Evolutionary conservation across 1,140 invertebrate species (phyloP), one percentile per base, ranked within the genome.

Genomic region (Bombus soroeensis): DNA sequence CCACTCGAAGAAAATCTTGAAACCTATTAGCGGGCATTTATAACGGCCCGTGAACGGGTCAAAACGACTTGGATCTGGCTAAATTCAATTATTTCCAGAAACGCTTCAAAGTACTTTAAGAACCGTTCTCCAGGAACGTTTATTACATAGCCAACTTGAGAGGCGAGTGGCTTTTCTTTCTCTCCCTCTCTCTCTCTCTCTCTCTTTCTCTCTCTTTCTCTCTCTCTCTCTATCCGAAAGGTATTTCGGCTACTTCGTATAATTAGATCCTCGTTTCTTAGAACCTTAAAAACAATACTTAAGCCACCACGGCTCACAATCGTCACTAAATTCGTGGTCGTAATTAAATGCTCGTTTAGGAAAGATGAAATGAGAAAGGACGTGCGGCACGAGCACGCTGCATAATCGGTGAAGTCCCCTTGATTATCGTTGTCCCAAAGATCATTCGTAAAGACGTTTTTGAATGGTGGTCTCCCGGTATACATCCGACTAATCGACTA

Each of bases 401-500:
- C 39, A 71, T 57, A 84, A 74, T 74, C 77, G 57, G 0, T 25
- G 6, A 57, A 81, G 28, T 85, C 74, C 57, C 57, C 57, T 10
- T 3, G 41, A 41, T 66, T 70, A 68, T 37, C 71, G 83, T 18
- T 34, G 53, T 57, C 10, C 22, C 25, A 62, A 53, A 75, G 83
- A 88, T 88, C 79, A 66, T 73, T 87, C 80, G 83, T 89, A 87
- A 89, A 87, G 88, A 89, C 77, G 62, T 78, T 53, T 81, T 81
- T 39, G 88, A 86, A 41, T 37, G 80, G 66, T 79, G 77, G 72
- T 70, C 68, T 74, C 80, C 28, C 81, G 43, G 70, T 87, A 89
- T 89, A 87, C 68, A 90, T 89, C 78, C 78, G 68, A 70, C 86
- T 89, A 90, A 90, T 91, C 87, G 87, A 80, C 87, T 89, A 87